These are phyloP conservation scores for Acrobasis suavella DNA, from an alignment of 2,888 invertebrate genomes.

Conservation along the genomic window DNA sequence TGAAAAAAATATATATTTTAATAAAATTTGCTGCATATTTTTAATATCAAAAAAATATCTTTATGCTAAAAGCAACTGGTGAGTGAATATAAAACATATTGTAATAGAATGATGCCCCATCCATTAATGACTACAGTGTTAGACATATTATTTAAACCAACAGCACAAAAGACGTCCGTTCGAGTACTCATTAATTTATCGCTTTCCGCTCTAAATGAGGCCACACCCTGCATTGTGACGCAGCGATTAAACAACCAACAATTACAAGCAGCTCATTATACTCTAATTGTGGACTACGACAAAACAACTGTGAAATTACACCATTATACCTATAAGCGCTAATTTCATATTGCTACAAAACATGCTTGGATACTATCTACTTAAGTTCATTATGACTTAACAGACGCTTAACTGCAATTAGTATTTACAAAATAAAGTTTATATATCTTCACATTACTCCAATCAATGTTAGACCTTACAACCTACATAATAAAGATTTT, in stretches of 20 bases:
- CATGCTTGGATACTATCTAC: conserved; percentile 68
- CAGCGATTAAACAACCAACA: conserved; percentile 37
- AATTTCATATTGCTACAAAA: conserved; percentile 66
- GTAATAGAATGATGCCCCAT: not conserved
- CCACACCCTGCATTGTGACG: conserved; percentile 32
- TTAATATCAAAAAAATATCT: too few relatives aligned
- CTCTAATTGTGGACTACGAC: conserved; percentile 55
- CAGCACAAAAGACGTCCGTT: conserved; percentile 15
- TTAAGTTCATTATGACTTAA: conserved; percentile 75
- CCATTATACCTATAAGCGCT: conserved; percentile 58
- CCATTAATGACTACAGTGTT: not conserved
- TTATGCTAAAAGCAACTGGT: not conserved
- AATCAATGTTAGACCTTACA: conserved; percentile 39
- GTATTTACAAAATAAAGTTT: conserved; percentile 41
- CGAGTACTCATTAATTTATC: conserved; percentile 17
- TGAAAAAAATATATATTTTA: too few relatives aligned
- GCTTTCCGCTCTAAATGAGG: conserved; percentile 21
- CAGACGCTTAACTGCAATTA: conserved; percentile 78
- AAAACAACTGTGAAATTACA: conserved; percentile 61
- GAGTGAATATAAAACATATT: not conserved
- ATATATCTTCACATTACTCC: conserved; percentile 20
- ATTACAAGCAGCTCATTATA: conserved; percentile 57
- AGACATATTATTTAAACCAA: conserved; percentile 7
- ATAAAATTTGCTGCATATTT: too few relatives aligned
- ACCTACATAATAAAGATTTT: conserved; percentile 27